phyloP scores from a whole-genome alignment of 1,140 invertebrate genomes.

The Eufriesea mexicana region DNA sequence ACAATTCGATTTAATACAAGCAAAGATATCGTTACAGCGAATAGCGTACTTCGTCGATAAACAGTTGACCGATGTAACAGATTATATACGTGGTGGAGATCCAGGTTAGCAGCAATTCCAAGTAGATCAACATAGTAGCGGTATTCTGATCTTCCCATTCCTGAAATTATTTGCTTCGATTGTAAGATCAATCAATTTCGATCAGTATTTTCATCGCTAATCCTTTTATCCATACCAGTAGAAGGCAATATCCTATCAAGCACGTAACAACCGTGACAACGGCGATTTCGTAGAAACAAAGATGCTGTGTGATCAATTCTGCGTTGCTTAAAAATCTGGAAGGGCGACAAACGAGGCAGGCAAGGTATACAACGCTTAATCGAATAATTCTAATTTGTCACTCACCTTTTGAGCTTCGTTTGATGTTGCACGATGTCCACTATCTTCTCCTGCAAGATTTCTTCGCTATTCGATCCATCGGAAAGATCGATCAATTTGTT shows the following conservation, averaged over 20 bases:
- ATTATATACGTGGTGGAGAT: constrained; percentile 56
- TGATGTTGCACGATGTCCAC: constrained; percentile 42
- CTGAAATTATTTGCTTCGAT: constrained; percentile 50
- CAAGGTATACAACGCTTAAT: background rate
- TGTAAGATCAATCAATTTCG: background rate
- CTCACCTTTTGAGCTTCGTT: constrained; percentile 37
- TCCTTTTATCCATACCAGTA: constrained; percentile 38
- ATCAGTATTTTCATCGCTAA: background rate
- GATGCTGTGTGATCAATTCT: constrained; percentile 35
- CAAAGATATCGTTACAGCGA: background rate
- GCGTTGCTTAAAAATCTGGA: constrained; percentile 43
- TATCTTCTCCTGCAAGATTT: constrained; percentile 5
- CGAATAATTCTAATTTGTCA: background rate
- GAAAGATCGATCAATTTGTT: constrained; percentile 34
- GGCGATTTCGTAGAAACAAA: constrained; percentile 61
- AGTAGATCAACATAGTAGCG: constrained; percentile 6
- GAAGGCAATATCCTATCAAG: constrained; percentile 46
- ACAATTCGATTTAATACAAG: background rate
- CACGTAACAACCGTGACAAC: constrained; percentile 63
- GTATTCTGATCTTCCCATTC: constrained; percentile 55
- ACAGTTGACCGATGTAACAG: constrained; percentile 65
- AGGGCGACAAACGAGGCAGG: background rate
- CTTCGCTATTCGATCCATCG: background rate
- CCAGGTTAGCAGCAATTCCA: constrained; percentile 52
- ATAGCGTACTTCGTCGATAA: constrained; percentile 59